phyloP scores from a whole-genome alignment of 1,140 invertebrate genomes.

The Eupeodes corollae region DNA sequence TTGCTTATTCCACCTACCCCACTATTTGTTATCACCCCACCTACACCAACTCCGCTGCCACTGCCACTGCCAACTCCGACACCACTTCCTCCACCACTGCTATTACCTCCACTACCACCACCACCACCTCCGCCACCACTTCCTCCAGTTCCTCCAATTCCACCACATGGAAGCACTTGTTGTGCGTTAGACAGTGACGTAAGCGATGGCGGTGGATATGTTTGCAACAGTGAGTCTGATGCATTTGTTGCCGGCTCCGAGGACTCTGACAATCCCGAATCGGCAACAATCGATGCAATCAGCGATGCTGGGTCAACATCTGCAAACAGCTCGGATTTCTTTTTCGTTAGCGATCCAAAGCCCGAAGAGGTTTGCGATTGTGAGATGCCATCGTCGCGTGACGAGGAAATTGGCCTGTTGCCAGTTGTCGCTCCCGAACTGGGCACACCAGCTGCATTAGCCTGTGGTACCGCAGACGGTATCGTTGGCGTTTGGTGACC shows the following conservation, averaged over 20 bases:
- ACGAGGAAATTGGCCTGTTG: conserved; percentile 22
- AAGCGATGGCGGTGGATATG: conserved; percentile 7
- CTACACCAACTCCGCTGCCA: conserved; percentile 13
- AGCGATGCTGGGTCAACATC: conserved; percentile 37
- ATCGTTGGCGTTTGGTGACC: conserved; percentile 36
- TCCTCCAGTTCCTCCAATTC: conserved; percentile 14
- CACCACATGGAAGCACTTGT: conserved; percentile 13
- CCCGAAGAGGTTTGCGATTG: conserved; percentile 62
- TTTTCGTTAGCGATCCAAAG: conserved; percentile 72
- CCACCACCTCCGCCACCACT: conserved; percentile 8
- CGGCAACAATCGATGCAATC: conserved; percentile 31
- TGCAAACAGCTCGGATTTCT: conserved; percentile 43
- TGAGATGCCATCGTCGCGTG: conserved; percentile 50
- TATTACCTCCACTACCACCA: conserved; percentile 14
- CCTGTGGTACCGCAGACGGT: conserved; percentile 15
- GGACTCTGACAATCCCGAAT: conserved; percentile 34
- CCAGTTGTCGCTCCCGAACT: conserved; percentile 8
- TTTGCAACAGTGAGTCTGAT: conserved; percentile 12
- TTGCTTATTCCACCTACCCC: conserved; percentile 14
- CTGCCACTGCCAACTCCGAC: conserved; percentile 7
- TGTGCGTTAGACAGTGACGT: conserved; percentile 10
- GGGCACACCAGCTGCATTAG: background rate
- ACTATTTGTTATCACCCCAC: conserved; percentile 27
- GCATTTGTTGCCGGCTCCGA: conserved; percentile 25
- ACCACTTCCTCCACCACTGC: conserved; percentile 16